Evolutionary conservation across 2,113 vertebrate species (phyloP), one percentile per base, ranked within the genome.

Genomic region (Pseudopipra pipra): DNA sequence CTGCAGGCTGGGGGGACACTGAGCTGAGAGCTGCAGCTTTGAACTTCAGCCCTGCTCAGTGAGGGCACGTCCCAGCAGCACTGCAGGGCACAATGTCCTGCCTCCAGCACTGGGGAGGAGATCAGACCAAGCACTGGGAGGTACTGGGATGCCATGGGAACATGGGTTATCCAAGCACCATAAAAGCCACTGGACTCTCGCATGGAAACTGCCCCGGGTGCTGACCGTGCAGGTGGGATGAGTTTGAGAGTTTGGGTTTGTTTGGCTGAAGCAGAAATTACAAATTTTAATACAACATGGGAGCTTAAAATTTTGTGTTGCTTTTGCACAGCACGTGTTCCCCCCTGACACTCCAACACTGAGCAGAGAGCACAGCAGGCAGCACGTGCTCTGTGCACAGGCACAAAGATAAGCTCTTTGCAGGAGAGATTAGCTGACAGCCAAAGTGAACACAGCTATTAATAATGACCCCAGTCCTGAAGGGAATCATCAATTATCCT

Each of bases 191-290:
- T 0, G 4, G 58, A 6, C 31, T 52, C 44, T 2, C 22, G 61
- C 22, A 23, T 0, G 0, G 37, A 12, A 43, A 18, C 30, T 9
- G 15, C 2, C 11, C 4, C 39, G 0, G 35, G 24, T 21, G 14
- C 13, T 2, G 4, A 2, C 33, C 39, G 1, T 3, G 23, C 18
- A 8, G 22, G 11, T 2, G 13, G 41, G 28, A 15, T 8, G 49
- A 62, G 51, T 24, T 63, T 18, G 66, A 56, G n/a, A 49, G 41
- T 33, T 63, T 18, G 37, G 11, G 8, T 56, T 47, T 30, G 31
- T 27, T 58, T 13, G n/a, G 19, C 27, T 35, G 74, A 52, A 58
- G 63, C 2, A 54, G 56, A 75, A 46, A 2, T 20, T 24, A 24
- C 19, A 22, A 59, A 65, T 46, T 0, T 54, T 27, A 62, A 21